A percentile compares a stretch with the other conserved stretches of the same genome.
Conservation (phyloP, 2,888 invertebrate genomes). For the Creontiades dilutus region DNA sequence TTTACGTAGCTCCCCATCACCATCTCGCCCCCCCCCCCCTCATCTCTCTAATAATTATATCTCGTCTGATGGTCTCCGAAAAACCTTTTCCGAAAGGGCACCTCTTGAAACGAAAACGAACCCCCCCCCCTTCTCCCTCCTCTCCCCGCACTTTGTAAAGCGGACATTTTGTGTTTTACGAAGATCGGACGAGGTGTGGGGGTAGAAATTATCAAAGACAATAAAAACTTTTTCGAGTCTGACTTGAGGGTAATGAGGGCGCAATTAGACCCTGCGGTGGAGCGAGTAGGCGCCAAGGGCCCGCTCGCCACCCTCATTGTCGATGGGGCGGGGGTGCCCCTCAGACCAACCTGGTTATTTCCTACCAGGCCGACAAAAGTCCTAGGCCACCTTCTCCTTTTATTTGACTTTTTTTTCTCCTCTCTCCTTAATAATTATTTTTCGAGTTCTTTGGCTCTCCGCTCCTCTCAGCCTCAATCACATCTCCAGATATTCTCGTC, state of each 20-base stretch:
- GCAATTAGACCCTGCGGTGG: not conserved
- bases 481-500: not conserved
- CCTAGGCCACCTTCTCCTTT: not conserved
- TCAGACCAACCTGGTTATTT: conserved; percentile 32
- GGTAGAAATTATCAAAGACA: conserved; percentile 43
- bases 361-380: conserved; percentile 47
- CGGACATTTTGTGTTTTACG: no score
- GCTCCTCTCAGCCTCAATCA: not conserved
- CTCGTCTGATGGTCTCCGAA: no score
- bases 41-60: no score
- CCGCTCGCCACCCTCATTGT: conserved; percentile 24
- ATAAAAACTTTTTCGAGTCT: conserved; percentile 46
- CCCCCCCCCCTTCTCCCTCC: no score
- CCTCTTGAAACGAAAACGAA: no score
- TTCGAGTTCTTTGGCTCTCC: not conserved
- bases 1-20: no score
- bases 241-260: conserved; percentile 45
- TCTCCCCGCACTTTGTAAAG: no score
- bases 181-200: not conserved
- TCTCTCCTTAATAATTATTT: not conserved
- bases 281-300: not conserved
- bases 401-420: not conserved
- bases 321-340: not conserved
- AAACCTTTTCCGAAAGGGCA: no score
- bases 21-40: no score